phyloP scores from a whole-genome alignment of 37 sponge, comb jelly and placozoan species.

The Corticium candelabrum region DNA sequence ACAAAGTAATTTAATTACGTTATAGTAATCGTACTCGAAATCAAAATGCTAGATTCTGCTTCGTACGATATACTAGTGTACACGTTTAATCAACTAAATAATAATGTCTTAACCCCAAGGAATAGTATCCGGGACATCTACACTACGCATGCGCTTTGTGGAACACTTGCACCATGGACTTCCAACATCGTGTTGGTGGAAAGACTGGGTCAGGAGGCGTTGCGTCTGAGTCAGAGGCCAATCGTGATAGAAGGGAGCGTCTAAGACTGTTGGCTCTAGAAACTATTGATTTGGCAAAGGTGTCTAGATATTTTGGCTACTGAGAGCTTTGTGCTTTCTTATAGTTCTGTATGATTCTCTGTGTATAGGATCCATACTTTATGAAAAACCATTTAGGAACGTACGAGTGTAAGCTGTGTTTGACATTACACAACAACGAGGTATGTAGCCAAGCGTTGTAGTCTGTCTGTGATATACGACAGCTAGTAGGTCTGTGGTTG shows the following conservation, averaged over 20 bases:
- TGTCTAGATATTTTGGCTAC: conserved; percentile 1
- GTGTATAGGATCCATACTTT: conserved; percentile 89
- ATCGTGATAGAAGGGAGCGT: conserved; percentile 84
- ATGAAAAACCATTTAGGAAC: conserved; percentile 97
- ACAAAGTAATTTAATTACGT: too few species aligned
- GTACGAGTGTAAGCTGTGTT: conserved; percentile 97
- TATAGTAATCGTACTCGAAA: too few species aligned
- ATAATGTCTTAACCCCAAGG: too few species aligned
- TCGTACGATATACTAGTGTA: too few species aligned
- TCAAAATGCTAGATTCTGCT: too few species aligned
- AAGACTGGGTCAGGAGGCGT: conserved; percentile 96
- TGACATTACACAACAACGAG: conserved; percentile 81
- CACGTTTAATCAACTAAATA: too few species aligned
- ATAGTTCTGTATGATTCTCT: background rate
- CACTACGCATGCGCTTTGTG: background rate
- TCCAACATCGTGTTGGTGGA: conserved; percentile 88
- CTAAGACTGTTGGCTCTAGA: conserved; percentile 91
- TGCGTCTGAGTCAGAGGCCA: conserved; percentile 80
- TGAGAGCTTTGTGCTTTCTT: background rate
- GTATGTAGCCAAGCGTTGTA: background rate
- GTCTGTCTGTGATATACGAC: conserved; percentile 9
- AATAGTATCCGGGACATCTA: too few species aligned
- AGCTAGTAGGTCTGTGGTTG: conserved; percentile 3
- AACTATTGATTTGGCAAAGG: conserved; percentile 92
- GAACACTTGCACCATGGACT: conserved; percentile 78